Percentiles rank a stretch among this genome's conserved stretches.
These are phyloP conservation scores for Sinodicranocentrus sp. DNA, from an alignment of 2,888 invertebrate genomes.

Conservation along the genomic window DNA sequence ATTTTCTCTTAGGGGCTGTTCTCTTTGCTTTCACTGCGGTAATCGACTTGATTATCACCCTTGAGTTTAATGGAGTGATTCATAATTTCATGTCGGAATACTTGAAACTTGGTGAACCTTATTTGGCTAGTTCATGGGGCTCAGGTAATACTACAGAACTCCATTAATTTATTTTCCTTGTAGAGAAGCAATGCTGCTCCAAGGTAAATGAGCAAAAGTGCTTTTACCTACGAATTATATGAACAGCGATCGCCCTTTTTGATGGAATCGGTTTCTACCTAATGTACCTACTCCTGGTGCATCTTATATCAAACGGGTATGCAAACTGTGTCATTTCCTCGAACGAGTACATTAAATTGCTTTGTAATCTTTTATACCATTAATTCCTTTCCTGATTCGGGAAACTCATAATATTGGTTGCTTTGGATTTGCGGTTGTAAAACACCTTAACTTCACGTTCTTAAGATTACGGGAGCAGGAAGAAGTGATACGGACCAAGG, in stretches of 20 bases:
- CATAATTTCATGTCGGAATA: conserved; percentile 75
- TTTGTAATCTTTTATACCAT: too few relatives aligned
- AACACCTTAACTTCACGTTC: conserved; percentile 18
- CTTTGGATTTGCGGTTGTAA: neutral
- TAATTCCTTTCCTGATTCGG: too few relatives aligned
- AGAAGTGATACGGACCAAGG: neutral
- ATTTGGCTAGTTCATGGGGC: conserved; percentile 73
- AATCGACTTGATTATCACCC: conserved; percentile 74
- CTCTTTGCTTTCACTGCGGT: conserved; percentile 74
- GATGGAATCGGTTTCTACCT: conserved; percentile 74
- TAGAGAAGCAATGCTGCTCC: neutral
- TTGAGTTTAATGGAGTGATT: conserved; percentile 74
- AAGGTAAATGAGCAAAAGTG: neutral
- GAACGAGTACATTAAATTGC: too few relatives aligned
- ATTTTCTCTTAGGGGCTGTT: conserved; percentile 65
- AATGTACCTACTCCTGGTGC: conserved; percentile 73
- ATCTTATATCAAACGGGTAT: conserved; percentile 73
- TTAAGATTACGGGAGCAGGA: too few relatives aligned
- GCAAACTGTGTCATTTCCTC: too few relatives aligned
- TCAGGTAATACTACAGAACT: conserved; percentile 38
- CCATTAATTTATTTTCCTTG: conserved; percentile 1
- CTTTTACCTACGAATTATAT: neutral
- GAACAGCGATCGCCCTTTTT: conserved; percentile 73
- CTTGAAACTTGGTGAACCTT: conserved; percentile 74
- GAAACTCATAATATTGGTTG: too few relatives aligned